Evolutionary conservation across 2,797 vertebrate genomes (phyloP).

Genomic region (Bryconaethiops microstoma): DNA sequence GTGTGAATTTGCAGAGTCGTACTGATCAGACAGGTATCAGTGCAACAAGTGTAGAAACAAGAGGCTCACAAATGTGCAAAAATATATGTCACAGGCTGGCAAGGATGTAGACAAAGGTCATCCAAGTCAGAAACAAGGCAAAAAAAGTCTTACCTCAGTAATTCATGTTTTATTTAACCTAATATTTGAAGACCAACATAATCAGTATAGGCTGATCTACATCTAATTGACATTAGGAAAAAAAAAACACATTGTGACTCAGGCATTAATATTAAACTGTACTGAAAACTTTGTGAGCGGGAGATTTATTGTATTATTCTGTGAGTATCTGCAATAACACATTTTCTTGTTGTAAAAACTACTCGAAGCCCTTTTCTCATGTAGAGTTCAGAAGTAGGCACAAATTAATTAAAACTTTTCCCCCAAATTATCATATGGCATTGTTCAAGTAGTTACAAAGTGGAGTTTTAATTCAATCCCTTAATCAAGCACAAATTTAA

Average conservation of each 20-base stretch:
- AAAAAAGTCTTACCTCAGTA: background rate
- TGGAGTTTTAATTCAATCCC: background rate
- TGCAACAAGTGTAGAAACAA: background rate
- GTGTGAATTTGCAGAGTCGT: background rate
- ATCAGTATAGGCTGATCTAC: background rate
- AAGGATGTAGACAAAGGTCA: background rate
- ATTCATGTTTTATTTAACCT: too few species aligned
- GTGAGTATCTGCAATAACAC: constrained; percentile 18
- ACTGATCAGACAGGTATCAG: background rate
- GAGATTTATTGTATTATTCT: constrained; percentile 26
- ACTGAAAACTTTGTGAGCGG: constrained; percentile 4
- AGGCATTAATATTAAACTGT: constrained; percentile 23
- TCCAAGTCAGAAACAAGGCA: background rate
- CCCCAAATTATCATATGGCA: constrained; percentile 1
- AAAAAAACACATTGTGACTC: background rate
- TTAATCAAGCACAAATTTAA: background rate
- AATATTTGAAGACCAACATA: background rate
- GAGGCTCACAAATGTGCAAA: constrained; percentile 4
- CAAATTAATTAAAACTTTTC: constrained; percentile 10
- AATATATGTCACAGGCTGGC: background rate
- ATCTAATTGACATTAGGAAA: background rate
- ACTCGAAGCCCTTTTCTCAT: constrained; percentile 30
- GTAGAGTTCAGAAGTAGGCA: background rate
- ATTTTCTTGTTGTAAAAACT: constrained; percentile 33
- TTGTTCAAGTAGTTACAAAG: background rate